Evolutionary conservation across 2,113 vertebrate species (phyloP), one percentile per base, ranked within the genome.

Genomic region (Glaucomys volans): DNA sequence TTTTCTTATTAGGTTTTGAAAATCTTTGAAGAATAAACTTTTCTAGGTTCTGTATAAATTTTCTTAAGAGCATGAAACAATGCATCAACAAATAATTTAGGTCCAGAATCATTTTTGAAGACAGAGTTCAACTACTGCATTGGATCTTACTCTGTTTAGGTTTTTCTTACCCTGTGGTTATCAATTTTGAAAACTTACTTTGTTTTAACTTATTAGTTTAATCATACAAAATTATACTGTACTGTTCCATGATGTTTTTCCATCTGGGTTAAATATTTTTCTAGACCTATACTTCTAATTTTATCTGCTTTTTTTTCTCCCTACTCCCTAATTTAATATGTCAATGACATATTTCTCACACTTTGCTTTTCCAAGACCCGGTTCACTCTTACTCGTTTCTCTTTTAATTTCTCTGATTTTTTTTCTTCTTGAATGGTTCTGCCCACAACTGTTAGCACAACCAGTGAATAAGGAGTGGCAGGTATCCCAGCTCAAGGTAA

Each of bases 51-150:
- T 50, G 32, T 26, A 79, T 40, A 84, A 84, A 69, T 77, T 85
- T 92, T 77, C 80, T 90, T 75, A 74, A 94, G 32, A 92, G 64
- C 13, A 80, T 80, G 67, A 95, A 87, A 64, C 24, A 67, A 52
- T 6, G 0, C 22, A 84, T 50, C 20, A 62, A 57, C n/a, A 95
- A 86, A 22, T 64, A 85, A 76, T 28, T 92, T 37, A 94, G 86
- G 24, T 22, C 35, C 59, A 87, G 72, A 32, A 84, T 13, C 62
- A 77, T 79, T 54, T 40, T 64, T 94, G 54, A 57, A 24, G 54
- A 22, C 7, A 57, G 6, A 24, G 54, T 57, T 57, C 20, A 57
- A 57, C 20, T 57, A 57, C 54, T 91, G 62, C 64, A 50, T 1
- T 35, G 24, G 64, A 40, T 40, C 28, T 66, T 57, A 74, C 22